phyloP scores from a whole-genome alignment of 35 echinoderm and acorn worm genomes.

The Lytechinus variegatus region DNA sequence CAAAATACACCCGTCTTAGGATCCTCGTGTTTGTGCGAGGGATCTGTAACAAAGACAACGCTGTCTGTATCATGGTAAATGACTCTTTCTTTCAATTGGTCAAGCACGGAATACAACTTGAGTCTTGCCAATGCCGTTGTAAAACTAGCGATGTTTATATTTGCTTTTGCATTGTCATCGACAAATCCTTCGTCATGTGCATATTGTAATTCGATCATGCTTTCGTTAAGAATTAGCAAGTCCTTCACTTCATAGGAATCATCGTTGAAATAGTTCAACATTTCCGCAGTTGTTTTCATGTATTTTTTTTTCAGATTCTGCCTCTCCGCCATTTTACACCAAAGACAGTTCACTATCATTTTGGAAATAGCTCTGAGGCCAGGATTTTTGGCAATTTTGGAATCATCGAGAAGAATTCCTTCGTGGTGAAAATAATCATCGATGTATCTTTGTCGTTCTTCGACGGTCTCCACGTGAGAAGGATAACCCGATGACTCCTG shows the following conservation, averaged over 20 bases:
- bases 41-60: slow-evolving; percentile 52
- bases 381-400: too few species aligned
- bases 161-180: neutral
- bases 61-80: slow-evolving; percentile 84
- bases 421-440: neutral
- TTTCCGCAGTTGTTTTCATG: neutral
- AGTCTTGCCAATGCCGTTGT: too few species aligned
- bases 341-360: neutral
- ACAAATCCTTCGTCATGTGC: neutral
- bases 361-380: too few species aligned
- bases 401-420: too few species aligned
- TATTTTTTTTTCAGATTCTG: neutral
- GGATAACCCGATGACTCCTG: neutral
- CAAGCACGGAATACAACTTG: slow-evolving; percentile 70
- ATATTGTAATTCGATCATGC: neutral
- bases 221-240: neutral
- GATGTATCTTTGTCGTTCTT: neutral
- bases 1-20: too few species aligned
- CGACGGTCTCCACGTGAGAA: neutral
- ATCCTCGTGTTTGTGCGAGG: slow-evolving; percentile 9
- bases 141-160: neutral
- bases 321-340: neutral
- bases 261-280: neutral
- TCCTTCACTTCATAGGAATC: neutral
- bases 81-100: slow-evolving; percentile 52